Evolutionary conservation across 2,888 invertebrate genomes (phyloP).

Genomic region (Megaustenia siamemsis): DNA sequence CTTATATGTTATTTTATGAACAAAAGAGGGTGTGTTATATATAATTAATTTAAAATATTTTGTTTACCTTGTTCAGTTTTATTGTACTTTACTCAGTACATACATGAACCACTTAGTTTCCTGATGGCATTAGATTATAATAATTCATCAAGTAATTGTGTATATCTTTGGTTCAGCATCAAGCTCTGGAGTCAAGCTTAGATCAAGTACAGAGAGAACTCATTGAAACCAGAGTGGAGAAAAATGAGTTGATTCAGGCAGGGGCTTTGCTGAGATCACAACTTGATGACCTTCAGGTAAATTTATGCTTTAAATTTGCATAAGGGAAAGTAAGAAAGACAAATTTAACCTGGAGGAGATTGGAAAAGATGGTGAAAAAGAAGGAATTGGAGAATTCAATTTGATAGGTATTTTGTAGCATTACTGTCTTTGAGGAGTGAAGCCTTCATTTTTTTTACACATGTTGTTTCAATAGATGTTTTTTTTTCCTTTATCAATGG

Average conservation of each 20-base stretch:
- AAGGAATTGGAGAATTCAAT: too few relatives aligned
- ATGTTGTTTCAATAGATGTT: too few relatives aligned
- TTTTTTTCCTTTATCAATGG: too few relatives aligned
- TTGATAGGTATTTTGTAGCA: too few relatives aligned
- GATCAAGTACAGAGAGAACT: constrained; percentile 72
- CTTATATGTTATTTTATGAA: too few relatives aligned
- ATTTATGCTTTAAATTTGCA: not conserved
- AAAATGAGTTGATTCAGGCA: constrained; percentile 67
- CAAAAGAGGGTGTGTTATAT: not conserved
- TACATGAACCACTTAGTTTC: not conserved
- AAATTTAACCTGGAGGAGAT: too few relatives aligned
- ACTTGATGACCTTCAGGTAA: constrained; percentile 71
- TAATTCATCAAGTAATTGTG: not conserved
- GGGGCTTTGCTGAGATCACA: constrained; percentile 65
- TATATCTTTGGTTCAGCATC: constrained; percentile 61
- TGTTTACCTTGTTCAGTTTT: too few relatives aligned
- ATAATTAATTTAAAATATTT: not conserved
- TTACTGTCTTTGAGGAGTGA: too few relatives aligned
- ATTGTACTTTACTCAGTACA: not conserved
- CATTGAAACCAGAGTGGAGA: constrained; percentile 64
- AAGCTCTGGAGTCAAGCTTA: constrained; percentile 68
- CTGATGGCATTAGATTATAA: too few relatives aligned
- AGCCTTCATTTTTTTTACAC: too few relatives aligned
- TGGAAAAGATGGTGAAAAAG: too few relatives aligned
- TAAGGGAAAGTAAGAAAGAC: too few relatives aligned